Percentiles rank a stretch among this genome's conserved stretches.
phyloP scores from a whole-genome alignment of 2,888 invertebrate genomes.

The Plutella xylostella region DNA sequence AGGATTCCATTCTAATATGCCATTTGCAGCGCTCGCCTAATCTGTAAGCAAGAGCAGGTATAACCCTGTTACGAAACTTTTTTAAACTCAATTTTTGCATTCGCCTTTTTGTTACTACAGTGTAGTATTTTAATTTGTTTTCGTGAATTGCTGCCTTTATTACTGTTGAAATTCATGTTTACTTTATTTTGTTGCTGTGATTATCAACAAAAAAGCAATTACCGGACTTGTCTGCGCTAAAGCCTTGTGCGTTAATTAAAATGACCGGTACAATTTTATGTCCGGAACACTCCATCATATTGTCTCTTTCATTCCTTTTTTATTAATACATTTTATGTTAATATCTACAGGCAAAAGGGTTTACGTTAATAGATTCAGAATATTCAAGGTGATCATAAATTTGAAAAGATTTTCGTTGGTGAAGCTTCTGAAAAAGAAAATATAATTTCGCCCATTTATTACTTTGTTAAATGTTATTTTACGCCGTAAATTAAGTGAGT shows the following conservation, averaged over 20 bases:
- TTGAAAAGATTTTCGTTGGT: no score
- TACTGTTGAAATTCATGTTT: no score
- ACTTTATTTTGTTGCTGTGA: neutral
- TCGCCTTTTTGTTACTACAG: neutral
- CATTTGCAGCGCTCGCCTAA: neutral
- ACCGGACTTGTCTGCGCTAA: slow-evolving; percentile 30
- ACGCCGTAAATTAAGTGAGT: no score
- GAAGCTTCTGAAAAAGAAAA: no score
- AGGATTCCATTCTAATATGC: neutral
- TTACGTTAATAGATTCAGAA: slow-evolving; percentile 2
- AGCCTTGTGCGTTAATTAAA: slow-evolving; percentile 46
- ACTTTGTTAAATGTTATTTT: no score
- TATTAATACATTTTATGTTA: slow-evolving; percentile 19
- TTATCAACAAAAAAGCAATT: slow-evolving; percentile 26
- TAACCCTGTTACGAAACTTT: neutral
- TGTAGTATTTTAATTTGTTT: no score
- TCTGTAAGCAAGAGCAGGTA: neutral
- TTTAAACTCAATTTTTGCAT: neutral
- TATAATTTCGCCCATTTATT: no score
- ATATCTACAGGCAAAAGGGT: slow-evolving; percentile 20
- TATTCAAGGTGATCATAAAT: neutral
- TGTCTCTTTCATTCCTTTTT: slow-evolving; percentile 22
- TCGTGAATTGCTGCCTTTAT: no score
- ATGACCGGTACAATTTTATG: slow-evolving; percentile 20
- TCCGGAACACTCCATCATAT: neutral